These are phyloP conservation scores for Hyppa rectilinea DNA, from an alignment of 2,888 invertebrate species.

Conservation along the genomic window DNA sequence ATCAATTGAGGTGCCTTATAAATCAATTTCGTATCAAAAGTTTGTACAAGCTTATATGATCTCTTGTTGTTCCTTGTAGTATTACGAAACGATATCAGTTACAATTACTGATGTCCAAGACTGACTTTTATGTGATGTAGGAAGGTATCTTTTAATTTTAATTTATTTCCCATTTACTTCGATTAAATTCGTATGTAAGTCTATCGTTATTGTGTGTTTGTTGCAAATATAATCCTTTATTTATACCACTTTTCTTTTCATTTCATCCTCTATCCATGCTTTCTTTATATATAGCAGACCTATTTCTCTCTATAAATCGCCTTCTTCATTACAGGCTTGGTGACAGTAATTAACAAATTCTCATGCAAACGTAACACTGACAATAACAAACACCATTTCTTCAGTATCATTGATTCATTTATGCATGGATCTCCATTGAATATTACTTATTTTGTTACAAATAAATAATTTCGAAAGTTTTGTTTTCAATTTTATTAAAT, in stretches of 20 bases:
- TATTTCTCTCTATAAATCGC: constrained; percentile 84
- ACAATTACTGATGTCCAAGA: constrained; percentile 77
- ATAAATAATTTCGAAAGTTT: constrained; percentile 75
- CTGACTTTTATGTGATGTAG: constrained; percentile 84
- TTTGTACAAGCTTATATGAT: constrained; percentile 78
- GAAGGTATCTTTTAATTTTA: constrained; percentile 79
- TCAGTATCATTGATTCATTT: constrained; percentile 89
- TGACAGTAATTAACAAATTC: constrained; percentile 85
- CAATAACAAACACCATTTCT: constrained; percentile 90
- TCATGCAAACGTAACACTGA: constrained; percentile 82
- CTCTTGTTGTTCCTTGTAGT: constrained; percentile 86
- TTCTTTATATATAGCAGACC: constrained; percentile 87
- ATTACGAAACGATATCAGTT: constrained; percentile 72
- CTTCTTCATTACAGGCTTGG: constrained; percentile 85
- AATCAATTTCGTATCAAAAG: constrained; percentile 66
- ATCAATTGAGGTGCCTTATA: constrained; percentile 74
- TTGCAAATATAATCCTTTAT: constrained; percentile 91
- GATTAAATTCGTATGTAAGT: constrained; percentile 82
- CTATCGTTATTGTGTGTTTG: constrained; percentile 89
- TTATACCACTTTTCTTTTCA: constrained; percentile 89
- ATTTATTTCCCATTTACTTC: constrained; percentile 81
- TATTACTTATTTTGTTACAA: constrained; percentile 79
- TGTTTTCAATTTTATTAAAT: constrained; percentile 79
- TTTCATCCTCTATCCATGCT: constrained; percentile 89
- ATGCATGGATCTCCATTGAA: constrained; percentile 88